Evolutionary conservation across 2,888 invertebrate genomes (phyloP).

Genomic region (Emmelina monodactyla): DNA sequence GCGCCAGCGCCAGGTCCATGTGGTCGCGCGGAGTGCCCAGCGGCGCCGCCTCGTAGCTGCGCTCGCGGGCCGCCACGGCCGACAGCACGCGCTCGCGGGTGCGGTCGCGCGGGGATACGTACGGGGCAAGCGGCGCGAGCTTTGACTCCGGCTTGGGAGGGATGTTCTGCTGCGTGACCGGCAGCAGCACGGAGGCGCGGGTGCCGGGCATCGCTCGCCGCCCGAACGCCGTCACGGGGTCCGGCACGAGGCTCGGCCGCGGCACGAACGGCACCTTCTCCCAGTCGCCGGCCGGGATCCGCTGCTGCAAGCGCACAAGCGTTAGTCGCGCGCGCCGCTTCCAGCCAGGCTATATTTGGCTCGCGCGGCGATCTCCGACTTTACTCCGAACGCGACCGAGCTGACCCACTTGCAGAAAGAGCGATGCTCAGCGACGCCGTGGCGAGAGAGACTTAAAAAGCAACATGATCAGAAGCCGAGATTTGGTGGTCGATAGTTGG

Average conservation of each 20-base stretch:
- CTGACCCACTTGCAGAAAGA: constrained; percentile 49
- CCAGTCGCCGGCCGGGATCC: constrained; percentile 80
- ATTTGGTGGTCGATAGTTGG: constrained; percentile 40
- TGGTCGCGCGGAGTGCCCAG: constrained; percentile 68
- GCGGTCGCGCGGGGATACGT: constrained; percentile 72
- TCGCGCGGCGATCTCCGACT: constrained; percentile 54
- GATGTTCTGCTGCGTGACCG: constrained; percentile 69
- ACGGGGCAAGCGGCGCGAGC: constrained; percentile 70
- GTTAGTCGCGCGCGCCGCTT: constrained; percentile 56
- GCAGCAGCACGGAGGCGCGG: constrained; percentile 54
- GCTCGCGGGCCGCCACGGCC: constrained; percentile 66
- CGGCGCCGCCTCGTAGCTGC: constrained; percentile 65
- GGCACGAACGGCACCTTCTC: constrained; percentile 89
- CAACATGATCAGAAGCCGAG: constrained; percentile 42
- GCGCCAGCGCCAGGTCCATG: constrained; percentile 72
- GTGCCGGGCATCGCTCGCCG: constrained; percentile 64
- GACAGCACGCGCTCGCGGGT: constrained; percentile 70
- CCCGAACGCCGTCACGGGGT: constrained; percentile 86
- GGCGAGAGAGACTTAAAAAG: constrained; percentile 7
- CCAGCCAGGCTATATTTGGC: constrained; percentile 68
- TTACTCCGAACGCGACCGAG: constrained; percentile 30
- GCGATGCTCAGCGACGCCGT: constrained; percentile 1
- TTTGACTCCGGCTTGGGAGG: constrained; percentile 66
- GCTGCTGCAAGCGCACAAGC: constrained; percentile 76
- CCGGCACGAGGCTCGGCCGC: constrained; percentile 83